Conservation (phyloP, 2,113 vertebrate genomes). For the Microtus ochrogaster region DNA sequence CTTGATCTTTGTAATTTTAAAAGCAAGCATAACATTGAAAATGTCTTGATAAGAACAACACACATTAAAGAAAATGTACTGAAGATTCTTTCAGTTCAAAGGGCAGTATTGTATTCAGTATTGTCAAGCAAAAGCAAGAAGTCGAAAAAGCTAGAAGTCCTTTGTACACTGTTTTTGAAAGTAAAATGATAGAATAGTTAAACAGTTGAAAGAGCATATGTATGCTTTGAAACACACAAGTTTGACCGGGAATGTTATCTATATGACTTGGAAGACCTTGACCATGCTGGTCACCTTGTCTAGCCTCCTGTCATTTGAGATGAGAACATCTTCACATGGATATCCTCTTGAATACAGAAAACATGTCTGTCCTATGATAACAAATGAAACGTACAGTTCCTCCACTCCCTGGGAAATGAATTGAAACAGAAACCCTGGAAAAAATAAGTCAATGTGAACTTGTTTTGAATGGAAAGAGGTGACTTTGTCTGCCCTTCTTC, state of each 20-base stretch:
- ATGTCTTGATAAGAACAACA: not conserved
- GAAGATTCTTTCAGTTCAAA: not conserved
- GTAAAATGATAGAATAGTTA: not conserved
- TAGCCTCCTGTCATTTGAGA: not conserved
- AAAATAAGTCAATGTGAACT: constrained; percentile 43
- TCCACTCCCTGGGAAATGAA: not conserved
- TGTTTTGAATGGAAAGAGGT: constrained; percentile 59
- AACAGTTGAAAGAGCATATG: not conserved
- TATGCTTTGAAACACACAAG: not conserved
- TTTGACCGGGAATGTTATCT: not conserved
- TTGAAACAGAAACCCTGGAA: constrained; percentile 16
- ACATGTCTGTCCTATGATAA: not conserved
- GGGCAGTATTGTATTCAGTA: not conserved
- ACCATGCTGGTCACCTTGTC: not conserved
- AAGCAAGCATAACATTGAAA: not conserved
- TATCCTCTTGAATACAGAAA: not conserved
- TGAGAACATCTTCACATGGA: not conserved
- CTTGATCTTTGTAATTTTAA: not conserved
- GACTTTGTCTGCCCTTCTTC: constrained; percentile 31
- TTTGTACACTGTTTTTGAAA: not conserved
- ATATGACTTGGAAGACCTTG: not conserved
- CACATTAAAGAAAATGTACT: not conserved
- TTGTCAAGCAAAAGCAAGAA: not conserved
- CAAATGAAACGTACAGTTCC: not conserved
- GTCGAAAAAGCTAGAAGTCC: not conserved